Base-by-base conservation (phyloP, 2,888 invertebrate genomes). In the Malachius bipustulatus region DNA sequence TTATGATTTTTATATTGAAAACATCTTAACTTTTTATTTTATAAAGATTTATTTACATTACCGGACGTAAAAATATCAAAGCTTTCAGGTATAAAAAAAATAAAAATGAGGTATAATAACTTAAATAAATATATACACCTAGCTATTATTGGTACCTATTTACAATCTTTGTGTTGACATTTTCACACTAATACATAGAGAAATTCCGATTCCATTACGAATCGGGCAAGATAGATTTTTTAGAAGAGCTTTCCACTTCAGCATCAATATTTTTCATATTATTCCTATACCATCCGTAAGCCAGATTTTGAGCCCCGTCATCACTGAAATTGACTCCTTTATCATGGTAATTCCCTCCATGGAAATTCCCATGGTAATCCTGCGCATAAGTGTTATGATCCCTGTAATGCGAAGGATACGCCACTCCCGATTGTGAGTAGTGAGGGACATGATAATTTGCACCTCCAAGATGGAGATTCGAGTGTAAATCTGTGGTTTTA, bases 391-490 rank as follows among this genome's bases (percentile, higher is more conserved):
- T 62, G 34, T 61, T 58, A 43, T 64, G 63, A 27, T 63, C 64
- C 39, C 62, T 71, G 41, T 66, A 69, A 44, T 65, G 69, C 1
- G 75, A 73, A 6, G 50, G 51, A 45, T 77, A 67, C 2, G 79
- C 83, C 3, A 83, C 66, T n/a, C 83, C 82, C 32, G 79, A 77
- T 1, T 79, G 75, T 1, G 75, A 73, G 53, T 83, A 83, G 48
- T 82, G 77, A 1, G 80, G 79, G 0, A 73, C 71, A 30, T 56
- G 56, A 44, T 53, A 54, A 40, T 63, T 60, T 47, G 62, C 64
- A 38, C 50, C 56, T n/a, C n/a, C n/a, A n/a, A n/a, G n/a, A 35
- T 59, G 57, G 40, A 56, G 54, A 2, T 59, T 59, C 2, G 75
- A 74, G 2, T 70, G 69, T 8, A 73, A 54, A 47, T 74, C 69